Conservation (phyloP, 92 coral and sea anemone genomes). For the Zoanthus solanderi region DNA sequence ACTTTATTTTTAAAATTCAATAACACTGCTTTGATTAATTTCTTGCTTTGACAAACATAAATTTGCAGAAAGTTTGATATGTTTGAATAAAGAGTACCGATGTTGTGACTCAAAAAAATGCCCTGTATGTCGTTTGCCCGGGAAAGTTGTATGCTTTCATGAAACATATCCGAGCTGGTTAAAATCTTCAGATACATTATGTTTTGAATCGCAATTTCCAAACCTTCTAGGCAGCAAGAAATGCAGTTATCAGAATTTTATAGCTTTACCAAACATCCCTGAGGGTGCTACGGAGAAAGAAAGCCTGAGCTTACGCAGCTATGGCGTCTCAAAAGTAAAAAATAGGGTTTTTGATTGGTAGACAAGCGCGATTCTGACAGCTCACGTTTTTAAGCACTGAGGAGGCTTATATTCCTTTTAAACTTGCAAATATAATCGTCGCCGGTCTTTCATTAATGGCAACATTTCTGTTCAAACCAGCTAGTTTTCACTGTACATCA, state of each 20-base stretch:
- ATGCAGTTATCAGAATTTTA: no score
- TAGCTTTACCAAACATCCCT: no score
- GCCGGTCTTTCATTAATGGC: background rate
- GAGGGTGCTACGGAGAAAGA: no score
- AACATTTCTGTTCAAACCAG: background rate
- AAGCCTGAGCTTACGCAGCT: no score
- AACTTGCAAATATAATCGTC: background rate
- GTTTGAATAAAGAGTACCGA: background rate
- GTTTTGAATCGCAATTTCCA: no score
- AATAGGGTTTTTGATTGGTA: background rate
- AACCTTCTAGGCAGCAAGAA: no score
- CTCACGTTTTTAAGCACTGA: background rate
- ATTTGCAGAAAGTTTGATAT: no score
- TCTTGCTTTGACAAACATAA: background rate
- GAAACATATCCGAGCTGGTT: background rate
- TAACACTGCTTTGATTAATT: conserved; percentile 18
- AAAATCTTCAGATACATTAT: no score
- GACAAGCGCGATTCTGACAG: background rate
- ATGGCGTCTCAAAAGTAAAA: background rate
- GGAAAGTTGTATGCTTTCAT: no score
- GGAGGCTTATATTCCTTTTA: no score
- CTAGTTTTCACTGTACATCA: background rate
- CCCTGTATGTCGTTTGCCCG: background rate
- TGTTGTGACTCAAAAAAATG: background rate
- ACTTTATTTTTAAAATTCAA: conserved; percentile 3